Conservation (phyloP, 2,888 invertebrate genomes). For the Nomada lathburiana region DNA sequence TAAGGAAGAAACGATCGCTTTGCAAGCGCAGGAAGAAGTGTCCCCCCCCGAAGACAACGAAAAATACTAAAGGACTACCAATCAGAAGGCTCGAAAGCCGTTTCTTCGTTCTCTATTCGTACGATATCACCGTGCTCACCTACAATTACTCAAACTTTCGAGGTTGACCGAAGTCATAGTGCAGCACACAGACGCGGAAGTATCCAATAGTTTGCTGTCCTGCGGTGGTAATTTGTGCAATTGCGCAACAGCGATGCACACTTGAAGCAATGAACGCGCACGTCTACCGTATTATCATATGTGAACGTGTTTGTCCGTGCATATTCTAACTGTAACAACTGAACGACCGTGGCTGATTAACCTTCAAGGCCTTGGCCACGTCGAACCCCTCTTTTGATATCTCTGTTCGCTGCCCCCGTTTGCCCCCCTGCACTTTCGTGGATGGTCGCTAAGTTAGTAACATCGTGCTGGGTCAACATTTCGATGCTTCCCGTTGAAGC, state of each 20-base stretch:
- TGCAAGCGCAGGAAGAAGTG: not conserved
- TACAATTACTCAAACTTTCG: not conserved
- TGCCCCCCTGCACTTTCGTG: slow-evolving; percentile 28
- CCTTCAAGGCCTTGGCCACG: slow-evolving; percentile 67
- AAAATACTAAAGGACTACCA: not conserved
- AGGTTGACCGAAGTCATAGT: not conserved
- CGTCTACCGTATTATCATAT: slow-evolving; percentile 33
- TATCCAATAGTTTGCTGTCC: slow-evolving; percentile 9
- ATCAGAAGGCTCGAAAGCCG: not conserved
- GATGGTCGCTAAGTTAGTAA: slow-evolving; percentile 36
- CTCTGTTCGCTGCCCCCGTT: slow-evolving; percentile 32
- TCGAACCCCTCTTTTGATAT: slow-evolving; percentile 54
- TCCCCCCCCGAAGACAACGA: not conserved
- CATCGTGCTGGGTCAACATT: slow-evolving; percentile 43
- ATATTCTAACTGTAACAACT: slow-evolving; percentile 26
- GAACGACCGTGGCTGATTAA: slow-evolving; percentile 56
- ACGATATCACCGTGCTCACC: not conserved
- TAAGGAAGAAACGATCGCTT: not conserved
- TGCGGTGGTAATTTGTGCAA: slow-evolving; percentile 33
- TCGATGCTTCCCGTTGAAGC: slow-evolving; percentile 49
- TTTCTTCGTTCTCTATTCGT: too few relatives aligned
- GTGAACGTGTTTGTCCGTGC: slow-evolving; percentile 33
- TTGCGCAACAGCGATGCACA: slow-evolving; percentile 36
- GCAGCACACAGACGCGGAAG: slow-evolving; percentile 26
- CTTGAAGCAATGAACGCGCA: slow-evolving; percentile 15